phyloP scores from a whole-genome alignment of 2,888 invertebrate species.

The Punctoribates punctum region DNA sequence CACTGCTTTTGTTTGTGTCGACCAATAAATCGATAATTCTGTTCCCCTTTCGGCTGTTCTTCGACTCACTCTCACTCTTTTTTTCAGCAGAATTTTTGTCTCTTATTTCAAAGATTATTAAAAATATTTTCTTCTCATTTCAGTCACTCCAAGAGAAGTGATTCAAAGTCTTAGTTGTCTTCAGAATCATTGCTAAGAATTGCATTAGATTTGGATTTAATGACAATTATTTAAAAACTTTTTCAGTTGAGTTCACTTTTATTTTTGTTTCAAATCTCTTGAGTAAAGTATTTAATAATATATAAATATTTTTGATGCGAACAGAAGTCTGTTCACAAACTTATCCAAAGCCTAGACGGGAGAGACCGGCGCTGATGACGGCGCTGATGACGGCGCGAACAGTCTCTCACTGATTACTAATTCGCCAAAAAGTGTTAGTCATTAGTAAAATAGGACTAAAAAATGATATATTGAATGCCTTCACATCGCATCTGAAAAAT shows the following conservation, averaged over 20 bases:
- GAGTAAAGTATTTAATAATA: neutral
- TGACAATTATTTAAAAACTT: neutral
- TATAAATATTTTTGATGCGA: too few species aligned
- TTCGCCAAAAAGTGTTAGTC: too few species aligned
- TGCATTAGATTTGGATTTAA: neutral
- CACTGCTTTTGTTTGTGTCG: slow-evolving; percentile 1
- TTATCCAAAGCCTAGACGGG: too few species aligned
- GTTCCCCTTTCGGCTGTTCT: too few species aligned
- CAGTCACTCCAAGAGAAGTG: neutral
- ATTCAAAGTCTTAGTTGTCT: neutral
- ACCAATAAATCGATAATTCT: neutral
- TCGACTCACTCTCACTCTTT: neutral
- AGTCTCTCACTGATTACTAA: too few species aligned
- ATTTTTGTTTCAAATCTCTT: neutral
- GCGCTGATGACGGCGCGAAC: too few species aligned
- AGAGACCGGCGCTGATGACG: too few species aligned
- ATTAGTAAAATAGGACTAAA: too few species aligned
- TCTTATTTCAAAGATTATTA: neutral
- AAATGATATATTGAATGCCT: too few species aligned
- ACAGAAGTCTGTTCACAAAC: too few species aligned
- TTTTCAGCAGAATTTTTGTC: neutral
- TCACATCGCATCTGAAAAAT: too few species aligned
- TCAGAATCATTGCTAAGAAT: neutral
- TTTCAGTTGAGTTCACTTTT: neutral
- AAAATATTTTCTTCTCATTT: neutral